Evolutionary conservation across 1,140 invertebrate species (phyloP), one percentile per base, ranked within the genome.

Genomic region (Aphaenogaster rudis): DNA sequence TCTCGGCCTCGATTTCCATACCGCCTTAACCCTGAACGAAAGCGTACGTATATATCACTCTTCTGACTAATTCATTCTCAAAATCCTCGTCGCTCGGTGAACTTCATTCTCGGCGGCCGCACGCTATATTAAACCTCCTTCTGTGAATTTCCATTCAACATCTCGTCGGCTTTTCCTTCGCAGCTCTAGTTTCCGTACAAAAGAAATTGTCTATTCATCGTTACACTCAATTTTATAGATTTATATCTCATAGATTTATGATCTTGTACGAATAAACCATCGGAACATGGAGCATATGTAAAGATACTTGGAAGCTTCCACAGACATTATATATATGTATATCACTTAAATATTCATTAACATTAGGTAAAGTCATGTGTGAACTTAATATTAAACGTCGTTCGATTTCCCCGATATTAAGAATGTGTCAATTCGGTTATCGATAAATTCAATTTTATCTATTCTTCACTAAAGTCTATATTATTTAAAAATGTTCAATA

Each of bases 1-100:
- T 88, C 69, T 89, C 78, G 91, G 87, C 77, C 84, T 90, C 71
- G 71, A 86, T 52, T 74, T 64, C 64, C 36, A 59, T 61, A 77
- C 91, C 86, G 88, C 92, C 87, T 92, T 92, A 93, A 91, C 88
- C 90, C 87, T 91, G 88, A 92, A 90, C 64, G 33, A 42, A 36
- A 11, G n/a, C 7, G 28, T 36, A 87, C 36, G 50, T 59, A 69
- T 84, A 50, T 57, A 69, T 28, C 39, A 48, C 28, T 6, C 57
- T 52, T 36, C 42, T 54, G 33, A 45, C 42, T 72, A 69, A 72
- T 72, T 72, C 79, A 82, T 82, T 82, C 79, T 76, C 80, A 59
- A 82, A 82, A 71, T 48, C 42, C 28, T 74, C 42, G 11, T 36
- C 42, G 42, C 67, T 74, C 54, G 80, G 45, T 74, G 54, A 72